Conservation (phyloP, 2,113 vertebrate species). For the Scomber japonicus region DNA sequence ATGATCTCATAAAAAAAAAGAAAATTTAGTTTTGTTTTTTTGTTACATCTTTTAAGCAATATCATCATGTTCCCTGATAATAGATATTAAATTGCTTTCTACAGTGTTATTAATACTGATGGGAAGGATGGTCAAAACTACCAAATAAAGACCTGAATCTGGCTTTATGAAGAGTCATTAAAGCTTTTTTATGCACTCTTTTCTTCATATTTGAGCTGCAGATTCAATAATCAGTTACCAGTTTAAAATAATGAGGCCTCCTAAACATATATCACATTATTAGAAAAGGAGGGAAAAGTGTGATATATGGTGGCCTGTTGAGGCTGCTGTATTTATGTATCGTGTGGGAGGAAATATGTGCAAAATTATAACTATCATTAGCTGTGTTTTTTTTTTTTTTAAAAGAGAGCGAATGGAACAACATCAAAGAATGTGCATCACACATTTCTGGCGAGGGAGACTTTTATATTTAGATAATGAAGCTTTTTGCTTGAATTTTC, state of each 20-base stretch:
- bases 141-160: no score
- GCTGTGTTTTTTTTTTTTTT: rapidly evolving
- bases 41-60: no score
- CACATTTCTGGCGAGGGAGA: background rate
- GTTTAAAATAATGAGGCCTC: background rate
- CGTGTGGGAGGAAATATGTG: constrained; percentile 6
- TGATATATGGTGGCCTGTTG: background rate
- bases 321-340: constrained; percentile 6
- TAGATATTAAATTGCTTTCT: no score
- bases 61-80: no score
- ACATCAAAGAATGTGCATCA: background rate
- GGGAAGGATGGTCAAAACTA: background rate
- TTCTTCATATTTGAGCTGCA: no score
- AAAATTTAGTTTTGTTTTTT: no score
- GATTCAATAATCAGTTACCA: no score
- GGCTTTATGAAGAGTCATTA: no score
- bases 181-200: no score
- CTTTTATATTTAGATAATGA: no score
- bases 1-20: no score
- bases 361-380: background rate
- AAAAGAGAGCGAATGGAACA: background rate
- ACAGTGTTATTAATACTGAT: background rate
- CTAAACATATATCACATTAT: background rate
- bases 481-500: no score
- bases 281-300: background rate